Conservation (phyloP, 2,113 vertebrate species). For the Chascanopsetta lugubris region DNA sequence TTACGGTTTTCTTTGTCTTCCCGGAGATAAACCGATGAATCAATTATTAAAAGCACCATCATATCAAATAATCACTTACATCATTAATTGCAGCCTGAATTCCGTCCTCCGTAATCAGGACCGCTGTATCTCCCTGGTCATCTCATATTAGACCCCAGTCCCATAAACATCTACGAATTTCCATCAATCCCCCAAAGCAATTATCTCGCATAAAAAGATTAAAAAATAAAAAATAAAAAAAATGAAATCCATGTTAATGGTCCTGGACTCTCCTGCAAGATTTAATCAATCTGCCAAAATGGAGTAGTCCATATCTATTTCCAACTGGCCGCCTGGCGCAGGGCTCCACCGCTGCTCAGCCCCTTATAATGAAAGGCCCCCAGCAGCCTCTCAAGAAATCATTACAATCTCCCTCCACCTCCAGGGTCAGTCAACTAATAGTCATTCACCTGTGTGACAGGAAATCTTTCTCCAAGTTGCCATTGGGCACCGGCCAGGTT, state of each 20-base stretch:
- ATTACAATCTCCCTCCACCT: conserved; percentile 72
- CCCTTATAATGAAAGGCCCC: conserved; percentile 69
- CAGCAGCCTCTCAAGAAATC: conserved; percentile 70
- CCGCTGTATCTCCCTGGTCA: background rate
- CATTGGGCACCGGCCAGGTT: conserved; percentile 59
- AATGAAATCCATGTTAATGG: conserved; percentile 40
- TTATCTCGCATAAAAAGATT: conserved; percentile 17
- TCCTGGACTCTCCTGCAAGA: conserved; percentile 44
- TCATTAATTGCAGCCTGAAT: background rate
- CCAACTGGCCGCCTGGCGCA: conserved; percentile 32
- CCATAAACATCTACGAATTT: conserved; percentile 9
- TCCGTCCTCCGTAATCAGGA: background rate
- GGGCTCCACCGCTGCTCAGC: conserved; percentile 23
- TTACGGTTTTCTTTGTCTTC: background rate
- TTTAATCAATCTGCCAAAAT: conserved; percentile 59
- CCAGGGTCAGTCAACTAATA: conserved; percentile 75
- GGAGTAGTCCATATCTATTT: conserved; percentile 60
- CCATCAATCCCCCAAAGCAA: conserved; percentile 37
- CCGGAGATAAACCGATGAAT: background rate
- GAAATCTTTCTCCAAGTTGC: conserved; percentile 78
- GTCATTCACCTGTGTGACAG: conserved; percentile 80
- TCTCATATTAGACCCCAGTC: background rate
- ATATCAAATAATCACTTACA: background rate
- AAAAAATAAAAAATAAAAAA: conserved; percentile 1
- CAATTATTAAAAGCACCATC: background rate